phyloP scores from a whole-genome alignment of 2,888 invertebrate genomes.

The Limnephilus marmoratus region DNA sequence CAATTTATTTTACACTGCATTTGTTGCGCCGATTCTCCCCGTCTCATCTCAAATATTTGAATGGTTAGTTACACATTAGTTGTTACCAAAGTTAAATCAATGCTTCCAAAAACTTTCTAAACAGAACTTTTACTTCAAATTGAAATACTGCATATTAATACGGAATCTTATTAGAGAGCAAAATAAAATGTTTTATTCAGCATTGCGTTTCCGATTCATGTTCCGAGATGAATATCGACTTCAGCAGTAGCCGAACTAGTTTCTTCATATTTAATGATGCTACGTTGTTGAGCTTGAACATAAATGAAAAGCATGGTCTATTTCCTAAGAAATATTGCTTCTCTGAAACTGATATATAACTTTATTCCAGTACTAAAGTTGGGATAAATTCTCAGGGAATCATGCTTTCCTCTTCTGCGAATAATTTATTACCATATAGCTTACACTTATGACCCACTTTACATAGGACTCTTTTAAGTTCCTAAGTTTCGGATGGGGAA shows the following conservation, averaged over 20 bases:
- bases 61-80: neutral
- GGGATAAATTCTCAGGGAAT: neutral
- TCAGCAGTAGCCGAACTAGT: constrained; percentile 3
- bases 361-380: neutral
- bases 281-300: neutral
- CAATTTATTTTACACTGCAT: neutral
- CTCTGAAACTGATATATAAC: neutral
- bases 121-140: neutral
- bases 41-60: neutral
- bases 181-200: neutral
- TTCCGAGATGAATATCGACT: neutral
- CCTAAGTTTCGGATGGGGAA: neutral
- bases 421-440: constrained; percentile 2
- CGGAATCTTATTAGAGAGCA: neutral
- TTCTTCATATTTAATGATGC: constrained; percentile 5
- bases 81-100: neutral
- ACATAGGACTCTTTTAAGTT: neutral
- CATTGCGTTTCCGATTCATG: neutral
- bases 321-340: constrained; percentile 3
- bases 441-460: neutral
- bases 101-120: neutral
- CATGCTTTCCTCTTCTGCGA: neutral
- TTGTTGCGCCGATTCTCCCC: neutral
- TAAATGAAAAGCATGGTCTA: neutral
- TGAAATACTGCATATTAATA: neutral